Base-by-base conservation (phyloP, 2,888 invertebrate genomes). In the Eumacrocentrus americanus region DNA sequence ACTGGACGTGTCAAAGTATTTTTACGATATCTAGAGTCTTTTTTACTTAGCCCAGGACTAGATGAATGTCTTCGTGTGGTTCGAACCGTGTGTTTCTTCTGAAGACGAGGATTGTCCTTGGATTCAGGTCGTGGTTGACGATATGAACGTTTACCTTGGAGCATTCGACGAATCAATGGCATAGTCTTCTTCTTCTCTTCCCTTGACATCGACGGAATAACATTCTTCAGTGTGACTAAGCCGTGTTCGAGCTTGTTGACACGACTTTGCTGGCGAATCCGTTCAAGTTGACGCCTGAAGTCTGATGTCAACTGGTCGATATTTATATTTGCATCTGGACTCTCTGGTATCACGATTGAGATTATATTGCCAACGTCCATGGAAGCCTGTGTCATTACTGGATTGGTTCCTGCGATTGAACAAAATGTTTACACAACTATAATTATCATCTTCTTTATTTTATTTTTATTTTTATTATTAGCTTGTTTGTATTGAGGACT, bases 321-420 rank as follows among this genome's bases (percentile, higher is more conserved):
- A 29, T 67, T 67, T 47, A 67, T 58, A 9, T 62, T 65, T n/a
- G 62, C 58, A 34, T 65, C 61, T 2, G 67, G 61, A 60, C 59
- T 64, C 37, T 65, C 63, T 6, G 67, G 65, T 35, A 67, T 65
- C 11, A 67, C 58, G 35, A 67, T 60, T 3, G 67, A 66, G 52
- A 67, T 67, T 53, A 67, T 63, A 48, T 67, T 64, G 3, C 67
- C 65, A 2, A 63, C 61, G 51, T 66, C 64, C 56, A 64, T 62
- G n/a, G 65, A 66, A 11, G 61, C 54, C 16, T 63, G 63, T 1
- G 56, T 60, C 63, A 61, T 58, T 7, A 62, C 61, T n/a, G 66
- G 62, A 57, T 63, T 61, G n/a, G 54, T 18, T 2, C 12, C 64
- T 64, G 56, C 12, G 54, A 61, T 25, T 46, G 37, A 11, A 20